Evolutionary conservation across 2,113 vertebrate species (phyloP), one percentile per base, ranked within the genome.

Genomic region (Oreochromis niloticus): DNA sequence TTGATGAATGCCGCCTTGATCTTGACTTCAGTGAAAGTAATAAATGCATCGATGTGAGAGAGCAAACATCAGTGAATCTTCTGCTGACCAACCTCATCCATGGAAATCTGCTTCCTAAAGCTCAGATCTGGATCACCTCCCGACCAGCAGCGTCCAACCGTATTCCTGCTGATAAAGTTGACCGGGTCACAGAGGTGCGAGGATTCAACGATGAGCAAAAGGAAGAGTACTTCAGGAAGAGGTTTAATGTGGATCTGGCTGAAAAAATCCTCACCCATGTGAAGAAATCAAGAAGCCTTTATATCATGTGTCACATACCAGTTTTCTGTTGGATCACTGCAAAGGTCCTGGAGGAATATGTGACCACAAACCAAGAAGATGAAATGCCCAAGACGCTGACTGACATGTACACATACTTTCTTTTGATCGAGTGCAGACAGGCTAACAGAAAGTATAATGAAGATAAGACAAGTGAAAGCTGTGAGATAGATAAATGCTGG

Each of bases 301-400:
- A 86, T 48, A 88, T 88, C 43, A 92, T 93, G 93, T 93, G 92
- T 71, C 86, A 93, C 81, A 81, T 94, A 41, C 93, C 93, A 19
- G 83, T 92, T 80, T 94, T 94, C 84, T 94, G 92, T 56, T 94
- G 85, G 61, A 91, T 94, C 54, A 89, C 89, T 3, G 50, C 92
- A 82, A 86, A 56, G 2, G 90, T 94, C 78, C 82, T 94, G 30
- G 86, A 91, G 32, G 24, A 86, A 19, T 24, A 92, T 68, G 48
- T 91, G 14, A 7, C 7, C 4, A 27, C 0, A 5, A 24, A 80
- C 1, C 6, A 85, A 75, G 27, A 86, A 7, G 82, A 9, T 1
- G 57, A n/a, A 14, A 85, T 90, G 82, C 92, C 89, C 6, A 92
- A 86, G 55, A 92, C 93, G 0, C 61, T 94, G 0, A 87, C 93